Evolutionary conservation across 2,888 invertebrate genomes (phyloP).

Genomic region (Scaptomyza reducta): DNA sequence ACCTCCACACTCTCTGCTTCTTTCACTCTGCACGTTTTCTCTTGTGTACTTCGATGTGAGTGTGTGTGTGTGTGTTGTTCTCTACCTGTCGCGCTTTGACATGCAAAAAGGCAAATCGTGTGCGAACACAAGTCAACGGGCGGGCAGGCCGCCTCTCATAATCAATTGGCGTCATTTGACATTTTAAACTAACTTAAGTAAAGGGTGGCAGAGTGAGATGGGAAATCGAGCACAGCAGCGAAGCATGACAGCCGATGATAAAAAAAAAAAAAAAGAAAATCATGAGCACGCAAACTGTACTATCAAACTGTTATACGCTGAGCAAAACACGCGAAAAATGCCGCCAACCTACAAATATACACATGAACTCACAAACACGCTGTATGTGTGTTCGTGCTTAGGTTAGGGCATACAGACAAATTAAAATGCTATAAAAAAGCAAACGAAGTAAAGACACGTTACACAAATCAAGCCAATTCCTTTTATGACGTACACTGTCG

Average conservation of each 20-base stretch:
- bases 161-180: slow-evolving; percentile 80
- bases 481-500: slow-evolving; percentile 71
- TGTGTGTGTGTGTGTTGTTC: slow-evolving; percentile 33
- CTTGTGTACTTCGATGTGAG: not conserved
- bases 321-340: slow-evolving; percentile 58
- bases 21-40: not conserved
- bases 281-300: slow-evolving; percentile 58
- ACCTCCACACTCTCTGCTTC: not conserved
- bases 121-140: slow-evolving; percentile 33
- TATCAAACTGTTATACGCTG: slow-evolving; percentile 57
- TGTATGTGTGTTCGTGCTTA: slow-evolving; percentile 60
- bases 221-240: slow-evolving; percentile 17
- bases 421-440: slow-evolving; percentile 79
- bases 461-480: slow-evolving; percentile 77
- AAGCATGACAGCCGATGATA: slow-evolving; percentile 54
- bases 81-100: slow-evolving; percentile 74
- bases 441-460: slow-evolving; percentile 78
- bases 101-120: slow-evolving; percentile 74
- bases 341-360: slow-evolving; percentile 33
- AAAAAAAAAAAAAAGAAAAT: slow-evolving; percentile 1
- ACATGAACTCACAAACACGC: slow-evolving; percentile 18
- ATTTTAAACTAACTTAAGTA: slow-evolving; percentile 69
- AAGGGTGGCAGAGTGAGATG: slow-evolving; percentile 36
- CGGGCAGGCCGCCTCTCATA: slow-evolving; percentile 62
- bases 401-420: slow-evolving; percentile 73